Percentiles rank a stretch among this genome's conserved stretches.
phyloP scores from a whole-genome alignment of 2,888 invertebrate genomes.

The Tetragnatha montana region DNA sequence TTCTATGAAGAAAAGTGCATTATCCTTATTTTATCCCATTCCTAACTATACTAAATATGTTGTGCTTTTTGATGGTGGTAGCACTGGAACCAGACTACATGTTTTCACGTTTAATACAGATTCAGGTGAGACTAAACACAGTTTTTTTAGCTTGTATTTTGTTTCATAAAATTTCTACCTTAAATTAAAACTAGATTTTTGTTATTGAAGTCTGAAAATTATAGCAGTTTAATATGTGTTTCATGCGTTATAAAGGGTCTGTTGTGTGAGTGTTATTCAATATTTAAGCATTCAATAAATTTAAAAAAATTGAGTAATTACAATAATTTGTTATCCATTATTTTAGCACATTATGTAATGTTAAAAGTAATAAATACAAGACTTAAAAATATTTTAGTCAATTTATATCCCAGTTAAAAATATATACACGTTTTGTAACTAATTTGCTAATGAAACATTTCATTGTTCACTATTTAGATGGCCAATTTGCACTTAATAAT shows the following conservation, averaged over 20 bases:
- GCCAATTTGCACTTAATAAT: conserved; percentile 85
- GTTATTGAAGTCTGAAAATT: too few relatives aligned
- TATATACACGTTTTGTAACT: not conserved
- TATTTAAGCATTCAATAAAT: too few relatives aligned
- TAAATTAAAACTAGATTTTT: too few relatives aligned
- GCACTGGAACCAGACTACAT: conserved; percentile 87
- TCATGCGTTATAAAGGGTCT: too few relatives aligned
- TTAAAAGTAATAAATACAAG: too few relatives aligned
- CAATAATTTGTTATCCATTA: too few relatives aligned
- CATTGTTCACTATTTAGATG: conserved; percentile 74
- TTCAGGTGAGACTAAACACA: conserved; percentile 68
- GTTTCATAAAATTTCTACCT: not conserved
- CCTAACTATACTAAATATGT: conserved; percentile 79
- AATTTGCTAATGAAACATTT: conserved; percentile 7
- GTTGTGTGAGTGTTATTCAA: too few relatives aligned
- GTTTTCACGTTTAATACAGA: conserved; percentile 75
- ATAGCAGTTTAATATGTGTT: too few relatives aligned
- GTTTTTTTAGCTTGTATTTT: too few relatives aligned
- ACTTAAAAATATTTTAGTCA: not conserved
- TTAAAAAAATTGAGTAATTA: too few relatives aligned
- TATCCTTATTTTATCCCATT: conserved; percentile 2
- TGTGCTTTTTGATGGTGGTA: conserved; percentile 94
- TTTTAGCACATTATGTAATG: too few relatives aligned
- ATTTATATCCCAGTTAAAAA: not conserved
- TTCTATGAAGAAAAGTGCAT: conserved; percentile 46